Percentiles rank a stretch among this genome's conserved stretches.
These are phyloP conservation scores for Amyelois transitella DNA, from an alignment of 1,140 invertebrate species.

Conservation along the genomic window DNA sequence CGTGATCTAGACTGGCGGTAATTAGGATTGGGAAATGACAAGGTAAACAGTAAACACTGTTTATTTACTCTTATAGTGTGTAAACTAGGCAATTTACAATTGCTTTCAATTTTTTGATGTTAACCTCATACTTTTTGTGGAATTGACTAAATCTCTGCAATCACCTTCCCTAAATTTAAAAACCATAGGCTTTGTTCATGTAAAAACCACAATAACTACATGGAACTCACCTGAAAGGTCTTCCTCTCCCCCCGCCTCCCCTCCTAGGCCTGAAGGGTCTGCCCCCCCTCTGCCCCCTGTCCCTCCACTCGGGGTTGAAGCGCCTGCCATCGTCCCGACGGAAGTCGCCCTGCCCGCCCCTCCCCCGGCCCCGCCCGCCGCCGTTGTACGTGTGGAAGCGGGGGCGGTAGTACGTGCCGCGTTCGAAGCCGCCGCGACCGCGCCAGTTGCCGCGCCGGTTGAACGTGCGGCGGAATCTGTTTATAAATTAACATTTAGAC, in stretches of 20 bases:
- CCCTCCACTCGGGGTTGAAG: constrained; percentile 63
- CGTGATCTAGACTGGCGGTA: too few relatives aligned
- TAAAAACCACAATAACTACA: not conserved
- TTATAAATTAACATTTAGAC: too few relatives aligned
- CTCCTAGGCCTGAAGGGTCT: constrained; percentile 57
- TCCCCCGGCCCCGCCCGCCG: constrained; percentile 71
- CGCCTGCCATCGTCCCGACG: constrained; percentile 73
- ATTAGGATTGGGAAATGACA: too few relatives aligned
- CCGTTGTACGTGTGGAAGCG: constrained; percentile 79
- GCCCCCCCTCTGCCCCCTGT: constrained; percentile 55
- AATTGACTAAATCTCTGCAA: too few relatives aligned
- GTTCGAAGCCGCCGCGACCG: constrained; percentile 77
- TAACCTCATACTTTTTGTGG: too few relatives aligned
- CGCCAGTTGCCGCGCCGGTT: constrained; percentile 73
- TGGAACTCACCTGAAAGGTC: constrained; percentile 59
- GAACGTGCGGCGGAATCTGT: constrained; percentile 45
- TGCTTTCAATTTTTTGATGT: too few relatives aligned
- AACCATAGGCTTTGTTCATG: not conserved
- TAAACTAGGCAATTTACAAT: too few relatives aligned
- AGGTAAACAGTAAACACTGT: too few relatives aligned
- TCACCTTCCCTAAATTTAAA: not conserved
- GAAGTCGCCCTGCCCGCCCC: constrained; percentile 75
- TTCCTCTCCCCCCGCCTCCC: constrained; percentile 57
- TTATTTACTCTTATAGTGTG: too few relatives aligned
- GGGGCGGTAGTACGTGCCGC: constrained; percentile 85